Evolutionary conservation across 2,797 vertebrate species (phyloP).

Genomic region (Pseudochaenichthys georgianus): DNA sequence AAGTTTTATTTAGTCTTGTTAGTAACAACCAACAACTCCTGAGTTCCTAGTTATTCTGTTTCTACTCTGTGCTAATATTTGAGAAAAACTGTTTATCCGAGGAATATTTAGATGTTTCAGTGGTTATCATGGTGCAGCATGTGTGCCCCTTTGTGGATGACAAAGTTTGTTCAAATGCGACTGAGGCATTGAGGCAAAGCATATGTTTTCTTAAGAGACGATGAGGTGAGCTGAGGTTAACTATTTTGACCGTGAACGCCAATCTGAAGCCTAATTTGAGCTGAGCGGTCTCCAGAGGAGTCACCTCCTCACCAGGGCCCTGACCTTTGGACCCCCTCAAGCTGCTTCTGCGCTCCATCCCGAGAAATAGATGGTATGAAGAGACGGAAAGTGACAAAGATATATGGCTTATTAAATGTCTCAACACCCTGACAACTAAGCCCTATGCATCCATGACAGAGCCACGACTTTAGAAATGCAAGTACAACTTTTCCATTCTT

Average conservation of each 20-base stretch:
- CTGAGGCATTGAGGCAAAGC: slow-evolving; percentile 65
- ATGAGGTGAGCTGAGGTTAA: slow-evolving; percentile 79
- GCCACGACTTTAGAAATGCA: background rate
- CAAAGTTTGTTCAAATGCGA: slow-evolving; percentile 51
- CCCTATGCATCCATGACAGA: background rate
- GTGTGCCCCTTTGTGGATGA: slow-evolving; percentile 47
- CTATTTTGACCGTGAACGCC: slow-evolving; percentile 82
- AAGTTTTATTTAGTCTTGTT: slow-evolving; percentile 34
- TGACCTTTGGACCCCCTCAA: slow-evolving; percentile 69
- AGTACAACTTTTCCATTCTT: background rate
- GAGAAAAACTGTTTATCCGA: slow-evolving; percentile 30
- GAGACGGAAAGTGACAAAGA: slow-evolving; percentile 36
- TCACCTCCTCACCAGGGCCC: slow-evolving; percentile 65
- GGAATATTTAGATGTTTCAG: slow-evolving; percentile 57
- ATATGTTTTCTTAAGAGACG: slow-evolving; percentile 77
- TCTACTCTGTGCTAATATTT: slow-evolving; percentile 2
- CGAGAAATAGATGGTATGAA: slow-evolving; percentile 45
- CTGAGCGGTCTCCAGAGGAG: slow-evolving; percentile 72
- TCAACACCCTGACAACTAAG: slow-evolving; percentile 17
- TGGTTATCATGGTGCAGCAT: slow-evolving; percentile 4
- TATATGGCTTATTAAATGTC: slow-evolving; percentile 34
- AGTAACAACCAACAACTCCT: slow-evolving; percentile 1
- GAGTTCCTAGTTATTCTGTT: slow-evolving; percentile 14
- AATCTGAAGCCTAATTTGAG: slow-evolving; percentile 78
- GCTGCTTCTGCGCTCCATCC: slow-evolving; percentile 72